Conservation (phyloP, 2,888 invertebrate genomes). For the Chloroclysta siterata region DNA sequence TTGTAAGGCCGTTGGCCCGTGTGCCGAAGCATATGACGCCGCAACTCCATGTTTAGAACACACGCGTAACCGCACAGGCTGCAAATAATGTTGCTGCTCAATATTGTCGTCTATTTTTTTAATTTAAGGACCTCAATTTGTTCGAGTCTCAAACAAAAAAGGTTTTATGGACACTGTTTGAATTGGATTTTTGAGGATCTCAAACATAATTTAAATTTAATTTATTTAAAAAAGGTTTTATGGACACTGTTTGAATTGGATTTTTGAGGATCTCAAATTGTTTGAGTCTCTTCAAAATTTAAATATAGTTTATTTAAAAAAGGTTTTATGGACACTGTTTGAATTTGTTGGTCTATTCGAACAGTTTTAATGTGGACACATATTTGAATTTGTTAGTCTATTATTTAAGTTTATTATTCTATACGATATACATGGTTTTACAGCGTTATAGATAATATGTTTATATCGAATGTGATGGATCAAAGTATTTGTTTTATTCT, state of each 20-base stretch:
- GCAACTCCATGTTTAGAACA: slow-evolving; percentile 72
- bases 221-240: slow-evolving; percentile 5
- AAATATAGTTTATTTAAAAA: no score
- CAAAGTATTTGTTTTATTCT: no score
- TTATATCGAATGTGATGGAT: no score
- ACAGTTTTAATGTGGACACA: background rate
- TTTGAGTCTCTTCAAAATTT: no score
- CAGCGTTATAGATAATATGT: no score
- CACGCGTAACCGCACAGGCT: slow-evolving; percentile 75
- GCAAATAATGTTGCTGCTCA: slow-evolving; percentile 25
- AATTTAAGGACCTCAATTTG: background rate
- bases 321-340: slow-evolving; percentile 1
- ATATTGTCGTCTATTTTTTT: background rate
- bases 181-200: no score
- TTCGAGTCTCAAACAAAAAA: background rate
- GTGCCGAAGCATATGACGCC: slow-evolving; percentile 79
- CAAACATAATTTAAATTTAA: no score
- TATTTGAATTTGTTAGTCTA: background rate
- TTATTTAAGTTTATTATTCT: no score
- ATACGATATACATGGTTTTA: no score
- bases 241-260: slow-evolving; percentile 4
- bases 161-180: slow-evolving; percentile 6
- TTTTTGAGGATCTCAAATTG: background rate
- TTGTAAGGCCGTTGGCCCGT: slow-evolving; percentile 78
- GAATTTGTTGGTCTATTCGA: background rate